Conservation (phyloP, 2,888 invertebrate genomes). For the Tipula vernalis region DNA sequence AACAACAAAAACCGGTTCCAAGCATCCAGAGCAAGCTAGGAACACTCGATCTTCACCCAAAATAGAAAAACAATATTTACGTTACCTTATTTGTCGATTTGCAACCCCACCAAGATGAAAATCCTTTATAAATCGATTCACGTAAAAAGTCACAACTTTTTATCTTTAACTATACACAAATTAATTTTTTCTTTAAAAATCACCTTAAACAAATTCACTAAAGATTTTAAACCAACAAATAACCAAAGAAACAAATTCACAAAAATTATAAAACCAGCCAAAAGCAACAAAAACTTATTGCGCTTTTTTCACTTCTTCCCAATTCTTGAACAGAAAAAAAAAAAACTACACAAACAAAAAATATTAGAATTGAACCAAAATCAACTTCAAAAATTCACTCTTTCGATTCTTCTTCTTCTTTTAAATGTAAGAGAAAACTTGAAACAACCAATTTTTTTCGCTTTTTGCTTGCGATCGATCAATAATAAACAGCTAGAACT, state of each 20-base stretch:
- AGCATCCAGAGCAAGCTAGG: neutral
- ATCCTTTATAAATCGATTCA: neutral
- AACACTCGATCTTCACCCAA: neutral
- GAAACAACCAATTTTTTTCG: neutral
- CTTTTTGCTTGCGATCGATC: neutral
- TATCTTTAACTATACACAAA: neutral
- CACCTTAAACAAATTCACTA: neutral
- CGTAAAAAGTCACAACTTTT: neutral
- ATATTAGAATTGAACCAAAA: neutral
- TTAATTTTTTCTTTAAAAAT: neutral
- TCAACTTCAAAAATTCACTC: neutral
- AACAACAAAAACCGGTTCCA: neutral
- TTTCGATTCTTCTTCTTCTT: neutral
- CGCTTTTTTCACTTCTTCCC: neutral
- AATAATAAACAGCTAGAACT: neutral
- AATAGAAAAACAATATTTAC: neutral
- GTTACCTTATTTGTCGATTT: neutral
- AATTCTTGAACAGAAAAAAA: neutral
- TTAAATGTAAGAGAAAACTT: neutral
- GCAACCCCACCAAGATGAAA: neutral
- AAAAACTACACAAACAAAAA: neutral
- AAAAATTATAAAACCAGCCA: neutral
- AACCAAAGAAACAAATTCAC: neutral
- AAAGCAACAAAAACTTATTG: neutral
- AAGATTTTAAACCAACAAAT: neutral